Evolutionary conservation across 2,888 invertebrate species (phyloP).

Genomic region (Drosophila siamana): DNA sequence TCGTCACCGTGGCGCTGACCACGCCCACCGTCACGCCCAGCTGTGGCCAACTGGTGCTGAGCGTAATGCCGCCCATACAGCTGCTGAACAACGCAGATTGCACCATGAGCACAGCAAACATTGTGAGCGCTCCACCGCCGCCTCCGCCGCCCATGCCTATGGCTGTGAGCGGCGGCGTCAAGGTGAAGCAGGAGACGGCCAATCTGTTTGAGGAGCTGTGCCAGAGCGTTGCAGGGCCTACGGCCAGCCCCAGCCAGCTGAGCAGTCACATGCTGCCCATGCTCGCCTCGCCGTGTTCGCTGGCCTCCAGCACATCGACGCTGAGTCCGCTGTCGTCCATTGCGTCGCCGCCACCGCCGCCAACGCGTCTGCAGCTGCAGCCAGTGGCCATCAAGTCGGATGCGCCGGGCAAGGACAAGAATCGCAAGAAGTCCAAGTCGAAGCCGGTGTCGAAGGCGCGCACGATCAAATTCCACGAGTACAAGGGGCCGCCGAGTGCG

Average conservation of each 20-base stretch:
- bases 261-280: constrained; percentile 85
- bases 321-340: constrained; percentile 89
- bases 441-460: constrained; percentile 93
- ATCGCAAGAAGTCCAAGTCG: constrained; percentile 92
- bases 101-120: constrained; percentile 7
- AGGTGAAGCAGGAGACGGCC: constrained; percentile 84
- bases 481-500: constrained; percentile 95
- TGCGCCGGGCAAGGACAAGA: constrained; percentile 91
- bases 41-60: constrained; percentile 86
- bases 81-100: constrained; percentile 40
- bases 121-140: constrained; percentile 32
- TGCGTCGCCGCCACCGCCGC: constrained; percentile 87
- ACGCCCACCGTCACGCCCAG: constrained; percentile 86
- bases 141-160: constrained; percentile 59
- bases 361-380: constrained; percentile 85
- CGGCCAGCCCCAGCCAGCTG: constrained; percentile 52
- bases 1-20: constrained; percentile 88
- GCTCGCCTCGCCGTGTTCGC: constrained; percentile 85
- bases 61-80: constrained; percentile 86
- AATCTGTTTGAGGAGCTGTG: constrained; percentile 88
- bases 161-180: constrained; percentile 65
- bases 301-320: constrained; percentile 89
- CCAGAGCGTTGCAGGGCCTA: constrained; percentile 86
- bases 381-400: constrained; percentile 86
- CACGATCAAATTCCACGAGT: constrained; percentile 98